phyloP scores from a whole-genome alignment of 2,888 invertebrate genomes.

The Crematogaster levior region DNA sequence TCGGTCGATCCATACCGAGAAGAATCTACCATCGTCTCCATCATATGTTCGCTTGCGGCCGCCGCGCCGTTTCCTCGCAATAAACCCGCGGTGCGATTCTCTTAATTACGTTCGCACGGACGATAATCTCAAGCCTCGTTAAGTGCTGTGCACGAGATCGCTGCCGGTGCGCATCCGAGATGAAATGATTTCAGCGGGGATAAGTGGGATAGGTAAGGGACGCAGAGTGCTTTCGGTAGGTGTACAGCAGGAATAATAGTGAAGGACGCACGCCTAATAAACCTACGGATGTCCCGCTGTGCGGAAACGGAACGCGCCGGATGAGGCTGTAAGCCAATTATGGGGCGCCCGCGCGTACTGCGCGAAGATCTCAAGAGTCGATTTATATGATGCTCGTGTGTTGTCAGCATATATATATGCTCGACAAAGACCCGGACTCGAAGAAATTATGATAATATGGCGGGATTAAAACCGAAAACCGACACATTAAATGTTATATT shows the following conservation, averaged over 20 bases:
- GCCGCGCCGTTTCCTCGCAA: constrained; percentile 10
- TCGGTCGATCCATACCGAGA: constrained; percentile 13
- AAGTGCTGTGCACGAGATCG: constrained; percentile 33
- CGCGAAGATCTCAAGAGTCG: constrained; percentile 49
- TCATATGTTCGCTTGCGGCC: constrained; percentile 14
- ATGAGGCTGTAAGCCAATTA: constrained; percentile 66
- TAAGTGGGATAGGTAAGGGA: constrained; percentile 48
- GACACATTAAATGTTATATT: neutral
- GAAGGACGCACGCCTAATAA: constrained; percentile 71
- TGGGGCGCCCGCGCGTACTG: constrained; percentile 52
- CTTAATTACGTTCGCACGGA: constrained; percentile 59
- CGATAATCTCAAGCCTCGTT: constrained; percentile 62
- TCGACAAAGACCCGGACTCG: neutral
- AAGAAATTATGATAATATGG: constrained; percentile 28
- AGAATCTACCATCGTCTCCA: constrained; percentile 15
- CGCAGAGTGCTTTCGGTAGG: constrained; percentile 62
- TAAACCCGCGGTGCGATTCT: constrained; percentile 50
- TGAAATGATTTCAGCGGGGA: constrained; percentile 43
- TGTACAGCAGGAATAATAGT: constrained; percentile 72
- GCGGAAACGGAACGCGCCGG: constrained; percentile 69
- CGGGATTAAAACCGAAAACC: constrained; percentile 6
- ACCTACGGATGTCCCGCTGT: constrained; percentile 72
- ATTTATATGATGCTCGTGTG: constrained; percentile 63
- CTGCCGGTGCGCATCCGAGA: constrained; percentile 37
- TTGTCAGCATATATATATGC: neutral